Evolutionary conservation across 2,113 vertebrate species (phyloP), one percentile per base, ranked within the genome.

Genomic region (Cyprinus carpio): DNA sequence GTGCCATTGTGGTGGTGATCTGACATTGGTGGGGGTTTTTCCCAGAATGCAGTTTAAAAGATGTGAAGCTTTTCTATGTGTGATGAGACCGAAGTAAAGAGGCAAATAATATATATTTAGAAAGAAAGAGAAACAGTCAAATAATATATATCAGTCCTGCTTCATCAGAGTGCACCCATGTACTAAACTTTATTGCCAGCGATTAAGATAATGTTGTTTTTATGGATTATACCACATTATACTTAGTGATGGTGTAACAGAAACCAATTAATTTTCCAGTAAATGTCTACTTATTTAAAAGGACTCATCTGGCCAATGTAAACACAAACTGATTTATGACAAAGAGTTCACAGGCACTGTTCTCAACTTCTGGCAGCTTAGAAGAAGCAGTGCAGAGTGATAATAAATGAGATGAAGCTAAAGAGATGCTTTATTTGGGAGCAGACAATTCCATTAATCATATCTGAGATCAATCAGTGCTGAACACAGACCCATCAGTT

Each of bases 401-500:
- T 86, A 87, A 89, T 80, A 74, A 89, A 90, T 81, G 83, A 85
- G 2, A 72, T 46, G 78, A 15, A 2, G 4, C 80, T 87, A 69
- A 81, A 69, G 29, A 62, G 29, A 34, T 62, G 74, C 78, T 88
- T 88, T 81, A 88, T 89, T 87, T 56, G 83, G 20, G 37, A 84
- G 46, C 64, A 87, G 67, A 84, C 46, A 1, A 72, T 88, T 90
- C 86, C 69, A 88, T 90, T 89, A 90, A 86, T 91, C 86, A 87
- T 85, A 89, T 74, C 79, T 78, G 69, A 49, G 86, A 92, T 87
- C 62, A 88, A 82, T 88, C 87, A 34, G 49, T 18, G 12, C 43
- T 10, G 2, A 23, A 80, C 82, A 54, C 37, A 60, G 85, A 25
- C 34, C 72, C 56, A 54, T 18, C 81, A 85, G 90, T 76, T 89